Evolutionary conservation across 2,888 invertebrate species (phyloP).

Genomic region (Euzetes globulus): DNA sequence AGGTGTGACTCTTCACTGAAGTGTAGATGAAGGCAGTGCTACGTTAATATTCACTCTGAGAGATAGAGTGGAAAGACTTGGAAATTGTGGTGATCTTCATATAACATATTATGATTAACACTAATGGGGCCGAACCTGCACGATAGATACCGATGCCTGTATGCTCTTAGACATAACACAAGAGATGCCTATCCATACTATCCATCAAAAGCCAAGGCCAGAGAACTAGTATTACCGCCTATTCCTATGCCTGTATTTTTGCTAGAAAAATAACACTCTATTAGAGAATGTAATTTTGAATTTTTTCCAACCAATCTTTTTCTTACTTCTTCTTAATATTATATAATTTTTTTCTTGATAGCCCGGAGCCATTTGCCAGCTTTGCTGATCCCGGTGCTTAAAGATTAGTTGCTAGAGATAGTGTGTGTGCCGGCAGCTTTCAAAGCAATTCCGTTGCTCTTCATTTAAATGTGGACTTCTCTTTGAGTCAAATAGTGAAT

Average conservation of each 20-base stretch:
- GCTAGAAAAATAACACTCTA: not conserved
- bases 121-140: constrained; percentile 28
- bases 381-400: not conserved
- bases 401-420: not conserved
- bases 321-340: not conserved
- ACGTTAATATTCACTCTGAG: not conserved
- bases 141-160: not conserved
- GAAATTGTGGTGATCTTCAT: constrained; percentile 8
- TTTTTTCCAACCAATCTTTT: not conserved
- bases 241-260: not conserved
- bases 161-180: not conserved
- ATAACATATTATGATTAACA: constrained; percentile 27
- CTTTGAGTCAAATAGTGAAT: not conserved
- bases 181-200: constrained; percentile 5
- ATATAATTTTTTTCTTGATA: not conserved
- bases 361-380: constrained; percentile 12
- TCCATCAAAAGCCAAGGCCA: constrained; percentile 27
- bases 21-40: not conserved
- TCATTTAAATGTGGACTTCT: constrained; percentile 13
- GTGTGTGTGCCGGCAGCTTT: not conserved
- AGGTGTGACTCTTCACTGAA: constrained; percentile 21
- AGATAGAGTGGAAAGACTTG: not conserved
- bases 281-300: constrained; percentile 22
- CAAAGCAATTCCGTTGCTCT: not conserved
- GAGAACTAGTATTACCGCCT: not conserved